Evolutionary conservation across 2,113 vertebrate species (phyloP).

Genomic region (Ptyas mucosa): DNA sequence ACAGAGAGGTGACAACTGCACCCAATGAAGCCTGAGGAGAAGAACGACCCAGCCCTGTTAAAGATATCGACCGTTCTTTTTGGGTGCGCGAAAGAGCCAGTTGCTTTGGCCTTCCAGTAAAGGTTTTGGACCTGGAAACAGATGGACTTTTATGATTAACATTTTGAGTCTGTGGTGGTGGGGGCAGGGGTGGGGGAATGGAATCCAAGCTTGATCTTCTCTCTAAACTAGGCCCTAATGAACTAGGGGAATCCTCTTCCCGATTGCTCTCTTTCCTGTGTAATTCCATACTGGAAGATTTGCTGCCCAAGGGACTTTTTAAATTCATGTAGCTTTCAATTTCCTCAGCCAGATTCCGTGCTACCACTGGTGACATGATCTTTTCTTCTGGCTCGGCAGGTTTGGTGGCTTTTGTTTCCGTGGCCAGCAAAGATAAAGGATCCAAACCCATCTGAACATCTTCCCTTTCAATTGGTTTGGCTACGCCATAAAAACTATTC

Average conservation of each 20-base stretch:
- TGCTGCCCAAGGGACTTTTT: slow-evolving; percentile 79
- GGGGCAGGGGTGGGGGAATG: slow-evolving; percentile 37
- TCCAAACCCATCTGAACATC: slow-evolving; percentile 89
- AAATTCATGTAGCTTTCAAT: slow-evolving; percentile 97
- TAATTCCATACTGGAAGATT: slow-evolving; percentile 92
- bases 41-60: slow-evolving; percentile 83
- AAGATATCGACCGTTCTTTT: slow-evolving; percentile 75
- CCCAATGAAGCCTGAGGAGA: slow-evolving; percentile 85
- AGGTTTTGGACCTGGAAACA: slow-evolving; percentile 87
- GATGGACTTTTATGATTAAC: slow-evolving; percentile 71
- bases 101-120: slow-evolving; percentile 75
- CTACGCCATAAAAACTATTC: slow-evolving; percentile 63
- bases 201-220: slow-evolving; percentile 85
- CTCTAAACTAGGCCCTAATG: slow-evolving; percentile 66
- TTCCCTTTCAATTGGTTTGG: slow-evolving; percentile 79
- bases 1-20: slow-evolving; percentile 89
- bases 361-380: slow-evolving; percentile 73
- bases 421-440: slow-evolving; percentile 88
- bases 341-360: slow-evolving; percentile 93
- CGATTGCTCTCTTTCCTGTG: slow-evolving; percentile 55
- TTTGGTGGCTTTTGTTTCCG: slow-evolving; percentile 69
- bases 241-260: slow-evolving; percentile 43
- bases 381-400: slow-evolving; percentile 77
- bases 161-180: slow-evolving; percentile 45
- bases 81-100: slow-evolving; percentile 60